A percentile compares a stretch with the other conserved stretches of the same genome.
Conservation (phyloP, 2,797 vertebrate species). For the Takifugu ocellatus region DNA sequence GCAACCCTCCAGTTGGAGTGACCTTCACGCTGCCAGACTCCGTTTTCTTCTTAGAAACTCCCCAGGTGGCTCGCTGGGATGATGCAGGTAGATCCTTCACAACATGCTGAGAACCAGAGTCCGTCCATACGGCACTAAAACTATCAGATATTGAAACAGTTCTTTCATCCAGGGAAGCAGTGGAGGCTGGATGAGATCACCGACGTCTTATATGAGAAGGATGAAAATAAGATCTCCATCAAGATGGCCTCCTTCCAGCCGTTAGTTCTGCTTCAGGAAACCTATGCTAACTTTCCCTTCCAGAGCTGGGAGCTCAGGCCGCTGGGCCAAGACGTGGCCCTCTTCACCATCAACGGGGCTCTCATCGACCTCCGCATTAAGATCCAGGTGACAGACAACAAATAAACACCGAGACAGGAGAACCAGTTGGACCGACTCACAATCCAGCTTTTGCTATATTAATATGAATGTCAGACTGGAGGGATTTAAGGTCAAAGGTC, state of each 20-base stretch:
- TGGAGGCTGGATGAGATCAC: conserved; percentile 84
- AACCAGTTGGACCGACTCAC: neutral
- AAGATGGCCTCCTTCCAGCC: conserved; percentile 75
- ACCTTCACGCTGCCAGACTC: conserved; percentile 69
- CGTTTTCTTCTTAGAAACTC: conserved; percentile 79
- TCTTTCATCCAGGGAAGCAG: conserved; percentile 63
- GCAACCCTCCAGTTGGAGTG: conserved; percentile 66
- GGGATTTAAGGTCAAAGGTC: no score
- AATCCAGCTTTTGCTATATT: no score
- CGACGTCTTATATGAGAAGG: conserved; percentile 47
- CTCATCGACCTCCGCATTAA: conserved; percentile 78
- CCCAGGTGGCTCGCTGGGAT: conserved; percentile 84
- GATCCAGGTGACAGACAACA: conserved; percentile 73
- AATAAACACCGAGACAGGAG: neutral
- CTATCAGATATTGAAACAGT: neutral
- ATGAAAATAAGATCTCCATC: conserved; percentile 73
- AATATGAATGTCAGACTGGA: no score
- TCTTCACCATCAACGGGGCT: conserved; percentile 71
- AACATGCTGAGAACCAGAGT: no score
- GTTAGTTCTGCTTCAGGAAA: conserved; percentile 81
- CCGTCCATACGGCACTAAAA: neutral
- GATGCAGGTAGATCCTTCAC: conserved; percentile 64
- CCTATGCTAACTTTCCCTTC: conserved; percentile 83
- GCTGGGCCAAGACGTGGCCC: conserved; percentile 65
- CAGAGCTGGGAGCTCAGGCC: conserved; percentile 86